Conservation (phyloP, 2,113 vertebrate species). For the Indicator maculatus region DNA sequence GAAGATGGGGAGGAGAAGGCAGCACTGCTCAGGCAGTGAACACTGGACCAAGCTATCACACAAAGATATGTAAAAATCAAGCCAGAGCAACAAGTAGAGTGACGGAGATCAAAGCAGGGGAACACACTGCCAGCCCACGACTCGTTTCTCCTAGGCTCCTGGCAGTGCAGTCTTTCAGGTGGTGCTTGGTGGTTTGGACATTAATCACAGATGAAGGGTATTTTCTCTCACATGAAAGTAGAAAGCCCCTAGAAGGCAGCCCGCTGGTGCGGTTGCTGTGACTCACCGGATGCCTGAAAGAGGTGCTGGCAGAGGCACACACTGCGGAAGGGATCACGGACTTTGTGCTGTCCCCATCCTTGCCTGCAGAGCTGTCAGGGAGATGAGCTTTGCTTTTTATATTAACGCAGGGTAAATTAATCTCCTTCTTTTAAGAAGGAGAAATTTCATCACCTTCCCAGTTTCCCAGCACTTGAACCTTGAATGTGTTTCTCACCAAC, state of each 20-base stretch:
- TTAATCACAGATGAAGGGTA: not conserved
- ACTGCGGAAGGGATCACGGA: not conserved
- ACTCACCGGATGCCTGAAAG: not conserved
- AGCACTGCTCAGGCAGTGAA: not conserved
- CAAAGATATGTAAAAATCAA: not conserved
- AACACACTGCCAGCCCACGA: accelerated
- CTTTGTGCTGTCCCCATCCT: not conserved
- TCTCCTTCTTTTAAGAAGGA: not conserved
- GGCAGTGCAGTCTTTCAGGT: accelerated
- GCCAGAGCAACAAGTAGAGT: not conserved
- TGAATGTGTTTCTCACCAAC: not conserved
- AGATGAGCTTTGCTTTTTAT: not conserved
- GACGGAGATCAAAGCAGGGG: not conserved
- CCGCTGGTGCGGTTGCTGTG: accelerated
- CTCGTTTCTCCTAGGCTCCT: not conserved
- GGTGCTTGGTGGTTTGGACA: not conserved
- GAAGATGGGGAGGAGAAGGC: not conserved
- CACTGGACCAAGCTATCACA: not conserved
- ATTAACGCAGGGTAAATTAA: not conserved
- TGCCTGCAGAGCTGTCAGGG: accelerated
- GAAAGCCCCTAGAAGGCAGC: not conserved
- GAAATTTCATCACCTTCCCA: not conserved
- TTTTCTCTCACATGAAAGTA: not conserved
- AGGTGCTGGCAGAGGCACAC: not conserved
- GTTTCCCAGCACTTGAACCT: not conserved